A percentile compares a stretch with the other conserved stretches of the same genome.
These are phyloP conservation scores for Siniperca obscura DNA, from an alignment of 2,797 vertebrate species.

Conservation along the genomic window DNA sequence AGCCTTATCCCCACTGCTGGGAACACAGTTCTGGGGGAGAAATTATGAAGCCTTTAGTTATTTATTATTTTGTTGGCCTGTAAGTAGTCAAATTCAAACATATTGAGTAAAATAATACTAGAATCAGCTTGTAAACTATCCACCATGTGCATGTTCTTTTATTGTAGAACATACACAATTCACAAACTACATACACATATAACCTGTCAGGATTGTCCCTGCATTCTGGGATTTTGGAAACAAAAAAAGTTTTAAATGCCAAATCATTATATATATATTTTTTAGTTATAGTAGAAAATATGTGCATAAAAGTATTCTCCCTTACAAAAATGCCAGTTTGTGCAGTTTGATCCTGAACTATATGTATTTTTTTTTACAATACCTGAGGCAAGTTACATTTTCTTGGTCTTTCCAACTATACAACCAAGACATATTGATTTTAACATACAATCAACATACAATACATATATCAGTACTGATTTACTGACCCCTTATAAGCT, in stretches of 20 bases:
- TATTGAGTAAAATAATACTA: not conserved
- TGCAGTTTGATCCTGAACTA: not conserved
- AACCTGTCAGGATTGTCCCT: not conserved
- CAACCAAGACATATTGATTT: not conserved
- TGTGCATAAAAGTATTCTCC: not conserved
- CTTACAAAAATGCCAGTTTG: not conserved
- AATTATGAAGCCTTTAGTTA: not conserved
- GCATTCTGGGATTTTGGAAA: not conserved
- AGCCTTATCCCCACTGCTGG: not conserved
- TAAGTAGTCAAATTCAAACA: not conserved
- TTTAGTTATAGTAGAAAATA: not conserved
- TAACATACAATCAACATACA: too few relatives aligned
- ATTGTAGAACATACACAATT: not conserved
- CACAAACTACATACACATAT: not conserved
- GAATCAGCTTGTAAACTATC: not conserved
- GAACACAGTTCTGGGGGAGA: too few relatives aligned
- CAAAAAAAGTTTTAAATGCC: not conserved
- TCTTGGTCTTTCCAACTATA: not conserved
- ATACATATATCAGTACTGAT: not conserved
- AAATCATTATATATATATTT: not conserved
- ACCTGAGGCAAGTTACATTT: not conserved
- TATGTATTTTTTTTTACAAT: not conserved
- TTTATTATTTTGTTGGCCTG: not conserved
- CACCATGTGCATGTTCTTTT: not conserved
- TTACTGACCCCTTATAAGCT: slow-evolving; percentile 23